phyloP scores from a whole-genome alignment of 2,888 invertebrate genomes.

The Xanthostigma xanthostigma region DNA sequence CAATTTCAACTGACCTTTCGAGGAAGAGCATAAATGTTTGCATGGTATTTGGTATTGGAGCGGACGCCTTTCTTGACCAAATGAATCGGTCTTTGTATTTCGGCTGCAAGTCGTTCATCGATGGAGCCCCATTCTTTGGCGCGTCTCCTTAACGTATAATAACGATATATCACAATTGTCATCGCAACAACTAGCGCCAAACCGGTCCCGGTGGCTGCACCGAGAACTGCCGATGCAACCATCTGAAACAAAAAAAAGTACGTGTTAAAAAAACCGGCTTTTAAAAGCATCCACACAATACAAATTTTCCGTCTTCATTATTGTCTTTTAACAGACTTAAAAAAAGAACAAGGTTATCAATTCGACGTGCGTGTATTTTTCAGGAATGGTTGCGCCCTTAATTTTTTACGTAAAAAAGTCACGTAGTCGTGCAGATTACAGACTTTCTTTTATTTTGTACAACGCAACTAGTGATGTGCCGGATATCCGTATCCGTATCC shows the following conservation, averaged over 20 bases:
- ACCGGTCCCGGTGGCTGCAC: constrained; percentile 51
- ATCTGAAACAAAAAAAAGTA: constrained; percentile 21
- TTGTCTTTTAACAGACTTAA: too few species aligned
- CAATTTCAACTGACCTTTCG: constrained; percentile 19
- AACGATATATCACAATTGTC: constrained; percentile 49
- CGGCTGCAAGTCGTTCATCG: constrained; percentile 16
- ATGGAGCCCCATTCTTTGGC: constrained; percentile 41
- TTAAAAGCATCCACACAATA: constrained; percentile 22
- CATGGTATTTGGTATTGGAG: not conserved
- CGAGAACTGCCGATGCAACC: constrained; percentile 50
- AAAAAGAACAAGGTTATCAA: too few species aligned
- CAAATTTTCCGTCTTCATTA: too few species aligned
- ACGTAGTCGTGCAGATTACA: too few species aligned
- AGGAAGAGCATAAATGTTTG: constrained; percentile 18
- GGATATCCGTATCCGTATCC: too few species aligned
- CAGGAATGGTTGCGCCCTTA: too few species aligned
- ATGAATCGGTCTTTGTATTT: not conserved
- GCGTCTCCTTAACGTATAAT: constrained; percentile 40
- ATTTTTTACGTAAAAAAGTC: too few species aligned
- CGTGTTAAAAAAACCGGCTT: constrained; percentile 28
- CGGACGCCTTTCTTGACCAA: not conserved
- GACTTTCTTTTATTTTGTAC: too few species aligned
- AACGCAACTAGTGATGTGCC: too few species aligned
- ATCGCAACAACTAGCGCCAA: constrained; percentile 47
- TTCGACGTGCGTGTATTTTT: too few species aligned